phyloP scores from a whole-genome alignment of 2,797 vertebrate species.

The Synanceia verrucosa region DNA sequence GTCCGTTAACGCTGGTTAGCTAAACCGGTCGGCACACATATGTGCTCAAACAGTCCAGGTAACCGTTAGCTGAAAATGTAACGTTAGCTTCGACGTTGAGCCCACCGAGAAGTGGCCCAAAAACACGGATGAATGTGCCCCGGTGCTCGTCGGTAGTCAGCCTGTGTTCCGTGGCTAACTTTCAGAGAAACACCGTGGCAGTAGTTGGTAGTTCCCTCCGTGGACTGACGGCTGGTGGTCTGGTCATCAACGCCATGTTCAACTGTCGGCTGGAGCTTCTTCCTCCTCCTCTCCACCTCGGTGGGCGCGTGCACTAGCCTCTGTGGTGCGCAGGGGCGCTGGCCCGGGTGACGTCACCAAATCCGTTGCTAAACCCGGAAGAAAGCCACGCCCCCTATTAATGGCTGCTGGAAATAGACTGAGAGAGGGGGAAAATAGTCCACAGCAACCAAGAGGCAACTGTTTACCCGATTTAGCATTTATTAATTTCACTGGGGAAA shows the following conservation, averaged over 20 bases:
- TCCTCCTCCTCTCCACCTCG: not conserved
- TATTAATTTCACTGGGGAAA: no score
- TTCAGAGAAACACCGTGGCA: not conserved
- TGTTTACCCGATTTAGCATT: not conserved
- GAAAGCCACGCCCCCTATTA: conserved; percentile 45
- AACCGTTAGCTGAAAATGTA: not conserved
- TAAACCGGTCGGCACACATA: not conserved
- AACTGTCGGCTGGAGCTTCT: conserved; percentile 35
- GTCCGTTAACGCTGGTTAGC: conserved; percentile 24
- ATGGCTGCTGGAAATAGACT: conserved; percentile 47
- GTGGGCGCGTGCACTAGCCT: conserved; percentile 50
- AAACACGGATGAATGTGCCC: not conserved
- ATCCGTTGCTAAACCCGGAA: conserved; percentile 38
- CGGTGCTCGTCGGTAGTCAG: not conserved
- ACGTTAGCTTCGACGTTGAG: conserved; percentile 1
- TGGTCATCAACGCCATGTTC: conserved; percentile 62
- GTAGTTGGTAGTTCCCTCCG: conserved; percentile 10
- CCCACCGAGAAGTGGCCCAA: not conserved
- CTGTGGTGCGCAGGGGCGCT: conserved; percentile 78
- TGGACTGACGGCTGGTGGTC: not conserved
- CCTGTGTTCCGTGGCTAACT: not conserved
- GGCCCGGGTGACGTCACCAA: conserved; percentile 74
- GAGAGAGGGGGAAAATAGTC: not conserved
- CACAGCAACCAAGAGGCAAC: not conserved
- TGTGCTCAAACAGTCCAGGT: not conserved